Evolutionary conservation across 2,113 vertebrate species (phyloP), one percentile per base, ranked within the genome.

Genomic region (Nansenia antarctica): DNA sequence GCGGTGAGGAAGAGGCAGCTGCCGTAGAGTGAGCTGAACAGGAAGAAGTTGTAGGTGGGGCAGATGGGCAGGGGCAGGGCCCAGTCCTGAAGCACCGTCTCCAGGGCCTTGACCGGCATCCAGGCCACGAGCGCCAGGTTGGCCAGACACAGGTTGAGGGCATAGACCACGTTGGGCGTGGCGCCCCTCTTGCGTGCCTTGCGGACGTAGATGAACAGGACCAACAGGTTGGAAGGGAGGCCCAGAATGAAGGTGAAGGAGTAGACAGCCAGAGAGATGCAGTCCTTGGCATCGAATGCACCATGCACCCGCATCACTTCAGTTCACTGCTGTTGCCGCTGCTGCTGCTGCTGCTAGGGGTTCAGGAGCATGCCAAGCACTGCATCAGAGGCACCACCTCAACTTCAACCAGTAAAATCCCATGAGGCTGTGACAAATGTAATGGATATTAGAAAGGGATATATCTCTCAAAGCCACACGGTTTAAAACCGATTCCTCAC

Each of bases 151-250:
- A 94, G 72, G 83, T 94, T 94, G 24, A 94, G 89, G 34, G 92
- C 92, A 26, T 94, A 94, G 69, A 94, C 91, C 42, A 91, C 90
- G 3, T 90, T 93, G 69, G 93, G 93, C 0, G 92, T 93, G 72
- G 88, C 78, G 0, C 92, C 91, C 0, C 69, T 89, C 65, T 88
- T 92, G 9, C 69, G 64, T 52, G 92, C 90, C 74, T 93, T 92
- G 39, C 90, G 91, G 6, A 85, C 67, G 12, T 93, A 93, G 2
- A 90, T 82, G 0, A 86, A 85, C 3, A 94, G 80, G 18, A 93
- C 90, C 8, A 93, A 70, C 24, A 92, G 69, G 83, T 94, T 94
- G 78, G 90, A 77, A 0, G 93, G 93, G 7, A 94, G 85, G 18
- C 92, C 93, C 9, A 94, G 72, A 26, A 93, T 64, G 32, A 93